phyloP scores from a whole-genome alignment of 2,113 vertebrate genomes.

The Callipepla squamata region DNA sequence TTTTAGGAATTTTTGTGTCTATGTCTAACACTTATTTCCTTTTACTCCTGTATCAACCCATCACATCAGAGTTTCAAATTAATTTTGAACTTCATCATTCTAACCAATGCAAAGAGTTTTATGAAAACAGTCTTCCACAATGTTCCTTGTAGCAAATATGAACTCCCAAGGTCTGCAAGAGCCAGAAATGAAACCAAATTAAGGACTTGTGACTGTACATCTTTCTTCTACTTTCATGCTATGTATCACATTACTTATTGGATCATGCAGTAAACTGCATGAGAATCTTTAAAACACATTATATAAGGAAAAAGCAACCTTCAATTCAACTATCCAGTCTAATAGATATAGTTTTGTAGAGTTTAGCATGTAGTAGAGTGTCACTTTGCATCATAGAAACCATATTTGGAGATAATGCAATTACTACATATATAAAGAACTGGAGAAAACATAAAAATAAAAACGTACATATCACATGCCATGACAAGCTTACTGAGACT shows the following conservation, averaged over 20 bases:
- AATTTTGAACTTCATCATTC: slow-evolving; percentile 40
- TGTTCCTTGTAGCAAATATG: slow-evolving; percentile 33
- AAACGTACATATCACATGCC: slow-evolving; percentile 27
- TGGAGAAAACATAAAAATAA: slow-evolving; percentile 32
- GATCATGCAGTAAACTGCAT: background rate
- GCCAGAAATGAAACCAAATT: background rate
- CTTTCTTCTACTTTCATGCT: background rate
- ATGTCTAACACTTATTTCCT: background rate
- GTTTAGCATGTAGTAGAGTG: background rate
- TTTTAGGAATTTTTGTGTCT: background rate
- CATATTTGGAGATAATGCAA: slow-evolving; percentile 53
- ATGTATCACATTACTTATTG: background rate
- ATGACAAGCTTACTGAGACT: slow-evolving; percentile 62
- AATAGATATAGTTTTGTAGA: background rate
- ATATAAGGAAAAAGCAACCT: background rate
- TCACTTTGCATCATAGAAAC: slow-evolving; percentile 33
- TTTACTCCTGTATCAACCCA: background rate
- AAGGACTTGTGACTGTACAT: background rate
- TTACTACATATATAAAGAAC: slow-evolving; percentile 49
- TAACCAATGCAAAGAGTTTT: slow-evolving; percentile 15
- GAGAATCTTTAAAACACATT: slow-evolving; percentile 12
- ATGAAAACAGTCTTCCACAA: background rate
- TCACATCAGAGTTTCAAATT: background rate
- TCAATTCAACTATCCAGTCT: slow-evolving; percentile 29
- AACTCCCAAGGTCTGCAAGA: background rate